Percentiles rank a stretch among this genome's conserved stretches.
phyloP scores from a whole-genome alignment of 2,113 vertebrate species.

The Hemicordylus capensis region DNA sequence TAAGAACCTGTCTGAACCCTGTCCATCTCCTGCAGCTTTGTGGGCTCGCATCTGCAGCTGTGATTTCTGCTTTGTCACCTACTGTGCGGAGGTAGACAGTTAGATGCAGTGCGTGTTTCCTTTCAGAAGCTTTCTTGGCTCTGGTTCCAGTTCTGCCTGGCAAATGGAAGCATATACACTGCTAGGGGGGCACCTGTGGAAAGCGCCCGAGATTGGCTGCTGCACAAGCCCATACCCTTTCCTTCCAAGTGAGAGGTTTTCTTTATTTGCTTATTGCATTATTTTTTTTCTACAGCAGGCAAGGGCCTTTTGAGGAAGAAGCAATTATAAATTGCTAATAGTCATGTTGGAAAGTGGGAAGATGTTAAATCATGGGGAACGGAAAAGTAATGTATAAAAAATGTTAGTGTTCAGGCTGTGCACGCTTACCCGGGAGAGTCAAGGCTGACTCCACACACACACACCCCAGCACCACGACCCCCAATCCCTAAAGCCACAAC shows the following conservation, averaged over 20 bases:
- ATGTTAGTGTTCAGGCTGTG: not conserved
- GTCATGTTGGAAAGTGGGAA: not conserved
- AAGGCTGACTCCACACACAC: too few relatives aligned
- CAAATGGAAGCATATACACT: not conserved
- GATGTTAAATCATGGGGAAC: not conserved
- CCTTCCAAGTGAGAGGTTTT: not conserved
- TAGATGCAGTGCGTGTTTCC: not conserved
- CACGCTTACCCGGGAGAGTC: not conserved
- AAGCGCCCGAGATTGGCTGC: not conserved
- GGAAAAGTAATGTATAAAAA: too few relatives aligned
- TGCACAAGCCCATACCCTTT: not conserved
- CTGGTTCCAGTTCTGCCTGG: not conserved
- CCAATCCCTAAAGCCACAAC: too few relatives aligned
- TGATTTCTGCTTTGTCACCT: not conserved
- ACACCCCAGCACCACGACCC: too few relatives aligned
- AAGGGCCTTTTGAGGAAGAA: not conserved
- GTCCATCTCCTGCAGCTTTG: not conserved
- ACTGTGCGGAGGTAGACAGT: not conserved
- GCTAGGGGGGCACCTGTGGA: not conserved
- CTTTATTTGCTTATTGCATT: not conserved
- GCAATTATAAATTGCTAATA: not conserved
- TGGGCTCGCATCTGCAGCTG: not conserved
- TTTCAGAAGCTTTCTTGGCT: slow-evolving; percentile 8
- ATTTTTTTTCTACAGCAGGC: not conserved
- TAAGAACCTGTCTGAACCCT: not conserved